Base-by-base conservation (phyloP, 2,888 invertebrate genomes). In the Heliconius aoede region DNA sequence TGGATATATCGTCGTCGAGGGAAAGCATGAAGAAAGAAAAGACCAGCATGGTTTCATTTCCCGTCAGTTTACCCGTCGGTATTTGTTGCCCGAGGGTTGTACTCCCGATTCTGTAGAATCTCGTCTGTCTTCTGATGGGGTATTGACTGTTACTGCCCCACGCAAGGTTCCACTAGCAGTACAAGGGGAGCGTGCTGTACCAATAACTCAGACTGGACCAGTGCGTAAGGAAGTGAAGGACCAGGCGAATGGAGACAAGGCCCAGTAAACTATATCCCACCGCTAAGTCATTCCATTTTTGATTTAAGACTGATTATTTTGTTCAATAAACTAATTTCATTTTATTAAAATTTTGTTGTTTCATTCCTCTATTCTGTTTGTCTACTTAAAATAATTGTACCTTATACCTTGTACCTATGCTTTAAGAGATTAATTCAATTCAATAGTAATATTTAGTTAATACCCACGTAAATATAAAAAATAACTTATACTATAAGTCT, bases 1-100 rank as follows among this genome's bases (percentile, higher is more conserved):
- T 74, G 95, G 96, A 60, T 95, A 90, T 72, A 95, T 98, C 24
- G 95, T 97, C 2, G 95, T 97, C 0, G 97, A 97, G 88, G 97
- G 96, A 0, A 97, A 96, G 85, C 97, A 98, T 83, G 97, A 97
- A 83, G 97, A 97, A 86, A 96, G 96, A 84, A 95, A 96, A 79
- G 97, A 97, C 83, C 95, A 96, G 40, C 96, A 97, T 83, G 97
- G 97, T 0, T 96, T 93, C 81, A 95, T 97, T 74, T 96, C 97
- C 1, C 95, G 97, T 32, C 97, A 97, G 82, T 97, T 98, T 82
- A 95, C 96, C 1, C 95, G 98, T 1, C 95, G 96, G 69, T 98
- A 97, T 85, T 91, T 95, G n/a, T 87, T 98, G 78, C 97, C 98
- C 0, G 95, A 96, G 81, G 97, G 96, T 1, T 96, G 96, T 78